Conservation (phyloP, 2,113 vertebrate genomes). For the Notothenia rossii region DNA sequence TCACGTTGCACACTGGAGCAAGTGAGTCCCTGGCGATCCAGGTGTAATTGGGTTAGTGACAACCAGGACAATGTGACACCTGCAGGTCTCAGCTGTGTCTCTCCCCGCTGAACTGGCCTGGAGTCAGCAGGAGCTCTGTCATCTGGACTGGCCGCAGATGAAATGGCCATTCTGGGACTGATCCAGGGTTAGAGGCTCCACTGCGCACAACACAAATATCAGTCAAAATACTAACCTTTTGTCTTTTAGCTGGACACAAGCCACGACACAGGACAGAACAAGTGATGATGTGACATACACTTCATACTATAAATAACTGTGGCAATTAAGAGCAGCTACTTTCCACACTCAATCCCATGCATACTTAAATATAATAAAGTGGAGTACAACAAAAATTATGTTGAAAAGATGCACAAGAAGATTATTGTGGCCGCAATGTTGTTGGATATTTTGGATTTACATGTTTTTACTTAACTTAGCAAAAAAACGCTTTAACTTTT, state of each 20-base stretch:
- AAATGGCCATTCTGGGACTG: conserved; percentile 55
- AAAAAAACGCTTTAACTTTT: no score
- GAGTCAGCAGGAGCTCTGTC: conserved; percentile 75
- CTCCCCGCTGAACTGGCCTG: conserved; percentile 71
- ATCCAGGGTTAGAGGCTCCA: conserved; percentile 54
- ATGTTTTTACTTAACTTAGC: no score
- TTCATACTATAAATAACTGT: conserved; percentile 4
- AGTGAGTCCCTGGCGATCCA: conserved; percentile 58
- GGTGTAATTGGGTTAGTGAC: conserved; percentile 82
- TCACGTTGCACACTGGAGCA: conserved; percentile 40
- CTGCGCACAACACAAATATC: conserved; percentile 49
- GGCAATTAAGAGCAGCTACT: background rate
- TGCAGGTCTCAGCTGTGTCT: conserved; percentile 75
- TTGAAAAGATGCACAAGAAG: background rate
- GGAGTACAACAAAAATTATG: background rate
- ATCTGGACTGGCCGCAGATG: conserved; percentile 64
- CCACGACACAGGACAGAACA: conserved; percentile 12
- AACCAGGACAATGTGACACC: conserved; percentile 80
- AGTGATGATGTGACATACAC: conserved; percentile 17
- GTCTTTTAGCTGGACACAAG: conserved; percentile 45
- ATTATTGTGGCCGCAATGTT: no score
- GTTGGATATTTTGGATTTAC: no score
- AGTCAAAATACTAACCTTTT: conserved; percentile 46
- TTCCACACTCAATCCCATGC: background rate
- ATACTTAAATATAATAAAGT: conserved; percentile 19